Evolutionary conservation across 1,140 invertebrate species (phyloP).

Genomic region (Penaeus vannamei): DNA sequence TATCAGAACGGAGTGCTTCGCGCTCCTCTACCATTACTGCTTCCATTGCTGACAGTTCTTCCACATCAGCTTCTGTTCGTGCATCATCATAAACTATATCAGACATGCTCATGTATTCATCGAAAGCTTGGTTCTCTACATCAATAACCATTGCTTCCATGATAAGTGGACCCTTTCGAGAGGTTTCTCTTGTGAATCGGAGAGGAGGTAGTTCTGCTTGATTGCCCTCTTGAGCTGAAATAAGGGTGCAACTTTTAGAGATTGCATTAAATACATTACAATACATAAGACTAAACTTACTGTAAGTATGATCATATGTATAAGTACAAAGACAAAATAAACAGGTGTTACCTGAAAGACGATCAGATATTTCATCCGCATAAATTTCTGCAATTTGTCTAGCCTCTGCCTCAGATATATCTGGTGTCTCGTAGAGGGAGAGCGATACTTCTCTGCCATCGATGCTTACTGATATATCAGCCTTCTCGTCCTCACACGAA

Average conservation of each 20-base stretch:
- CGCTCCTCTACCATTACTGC: conserved; percentile 63
- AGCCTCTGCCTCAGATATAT: conserved; percentile 91
- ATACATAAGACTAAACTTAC: not conserved
- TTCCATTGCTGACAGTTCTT: conserved; percentile 79
- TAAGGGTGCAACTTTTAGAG: not conserved
- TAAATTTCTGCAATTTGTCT: conserved; percentile 94
- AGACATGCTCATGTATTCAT: conserved; percentile 85
- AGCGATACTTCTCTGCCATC: conserved; percentile 93
- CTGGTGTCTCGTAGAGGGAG: conserved; percentile 91
- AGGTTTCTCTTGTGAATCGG: conserved; percentile 89
- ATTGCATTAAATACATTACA: too few relatives aligned
- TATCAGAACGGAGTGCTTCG: conserved; percentile 64
- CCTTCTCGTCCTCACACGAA: conserved; percentile 80
- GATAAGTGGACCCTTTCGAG: conserved; percentile 85
- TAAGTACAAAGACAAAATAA: conserved; percentile 39
- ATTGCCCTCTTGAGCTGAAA: conserved; percentile 79
- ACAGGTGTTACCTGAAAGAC: conserved; percentile 79
- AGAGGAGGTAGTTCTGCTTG: conserved; percentile 90
- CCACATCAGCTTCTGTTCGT: conserved; percentile 85
- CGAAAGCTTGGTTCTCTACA: conserved; percentile 79
- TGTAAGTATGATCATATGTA: conserved; percentile 8
- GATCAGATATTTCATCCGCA: conserved; percentile 90
- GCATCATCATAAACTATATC: conserved; percentile 71
- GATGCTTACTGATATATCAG: conserved; percentile 89
- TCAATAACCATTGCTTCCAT: conserved; percentile 94